Base-by-base conservation (phyloP, 2,113 vertebrate genomes). In the Ameiurus melas region DNA sequence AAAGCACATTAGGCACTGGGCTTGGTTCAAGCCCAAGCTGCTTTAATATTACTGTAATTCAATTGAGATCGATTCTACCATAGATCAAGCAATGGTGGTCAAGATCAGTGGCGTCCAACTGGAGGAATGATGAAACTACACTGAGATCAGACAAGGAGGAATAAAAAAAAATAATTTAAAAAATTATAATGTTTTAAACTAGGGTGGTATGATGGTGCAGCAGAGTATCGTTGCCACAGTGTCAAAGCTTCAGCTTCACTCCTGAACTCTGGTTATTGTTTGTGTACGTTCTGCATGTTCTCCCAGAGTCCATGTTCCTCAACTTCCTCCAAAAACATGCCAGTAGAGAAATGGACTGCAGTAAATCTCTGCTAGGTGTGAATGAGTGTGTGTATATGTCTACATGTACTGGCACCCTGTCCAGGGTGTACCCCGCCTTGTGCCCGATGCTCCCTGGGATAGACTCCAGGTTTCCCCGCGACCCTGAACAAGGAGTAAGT, bases 1-100 rank as follows among this genome's bases (percentile, higher is more conserved):
- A 85, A 89, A 78, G 68, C 78, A 58, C 30, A 89, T 89, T 89
- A 91, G 36, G 73, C 60, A 47, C 39, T 64, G 19, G 1, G 77
- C 30, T 87, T 85, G 83, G 30, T 84, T 88, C 51, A 85, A 58
- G 66, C 57, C 16, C 87, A 83, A 55, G 25, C 55, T 62, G 33
- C 85, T 77, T 62, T 64, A 47, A 89, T 66, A 81, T 81, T 22
- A 12, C 10, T 66, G n/a, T n/a, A 66, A 91, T 86, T 62, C 36
- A 73, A 89, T 87, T 89, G 71, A 64, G 30, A 85, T 89, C 60
- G 89, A 91, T 87, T 81, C 30, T 22, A 53, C 66, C 66, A 47
- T 0, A 64, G 22, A 83, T 19, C 30, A 55, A 25, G 43, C 43
- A 57, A 84, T 25, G 43, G 14, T 70, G 86, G 33, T 75, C 51